A percentile compares a stretch with the other conserved stretches of the same genome.
These are phyloP conservation scores for Macropus fuliginosus DNA, from an alignment of 2,797 vertebrate genomes.

Conservation along the genomic window DNA sequence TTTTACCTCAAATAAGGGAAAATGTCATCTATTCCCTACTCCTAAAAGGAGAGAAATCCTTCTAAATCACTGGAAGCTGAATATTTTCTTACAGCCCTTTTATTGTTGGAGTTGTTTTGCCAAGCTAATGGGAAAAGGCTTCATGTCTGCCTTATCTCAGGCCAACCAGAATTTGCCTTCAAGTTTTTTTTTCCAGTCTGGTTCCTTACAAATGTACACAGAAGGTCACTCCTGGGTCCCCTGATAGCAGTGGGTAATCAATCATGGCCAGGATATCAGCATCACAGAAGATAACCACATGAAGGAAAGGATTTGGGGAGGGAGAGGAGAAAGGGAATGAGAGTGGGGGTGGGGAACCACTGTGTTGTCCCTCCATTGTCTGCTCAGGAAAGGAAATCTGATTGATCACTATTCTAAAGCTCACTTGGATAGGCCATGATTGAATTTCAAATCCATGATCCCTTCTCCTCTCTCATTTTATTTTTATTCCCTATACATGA, in stretches of 20 bases:
- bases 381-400: constrained; percentile 29
- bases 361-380: background rate
- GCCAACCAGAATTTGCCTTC: constrained; percentile 19
- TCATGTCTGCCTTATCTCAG: constrained; percentile 61
- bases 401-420: constrained; percentile 25
- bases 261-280: constrained; percentile 65
- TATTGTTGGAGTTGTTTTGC: constrained; percentile 67
- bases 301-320: constrained; percentile 9
- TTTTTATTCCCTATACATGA: constrained; percentile 32
- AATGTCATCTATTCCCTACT: constrained; percentile 19
- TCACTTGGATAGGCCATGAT: background rate
- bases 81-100: constrained; percentile 67
- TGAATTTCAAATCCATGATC: background rate
- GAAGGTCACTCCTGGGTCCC: constrained; percentile 74
- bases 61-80: constrained; percentile 60
- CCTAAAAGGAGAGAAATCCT: constrained; percentile 40
- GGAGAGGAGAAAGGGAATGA: background rate
- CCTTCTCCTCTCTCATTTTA: background rate
- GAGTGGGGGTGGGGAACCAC: background rate
- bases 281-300: constrained; percentile 51
- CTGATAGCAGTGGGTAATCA: constrained; percentile 72
- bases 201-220: constrained; percentile 71
- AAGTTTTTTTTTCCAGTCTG: constrained; percentile 62
- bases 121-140: constrained; percentile 54
- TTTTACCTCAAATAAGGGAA: constrained; percentile 12